Percentiles rank a stretch among this genome's conserved stretches.
Conservation (phyloP, 2,797 vertebrate genomes). For the Spinibarbus caldwelli region DNA sequence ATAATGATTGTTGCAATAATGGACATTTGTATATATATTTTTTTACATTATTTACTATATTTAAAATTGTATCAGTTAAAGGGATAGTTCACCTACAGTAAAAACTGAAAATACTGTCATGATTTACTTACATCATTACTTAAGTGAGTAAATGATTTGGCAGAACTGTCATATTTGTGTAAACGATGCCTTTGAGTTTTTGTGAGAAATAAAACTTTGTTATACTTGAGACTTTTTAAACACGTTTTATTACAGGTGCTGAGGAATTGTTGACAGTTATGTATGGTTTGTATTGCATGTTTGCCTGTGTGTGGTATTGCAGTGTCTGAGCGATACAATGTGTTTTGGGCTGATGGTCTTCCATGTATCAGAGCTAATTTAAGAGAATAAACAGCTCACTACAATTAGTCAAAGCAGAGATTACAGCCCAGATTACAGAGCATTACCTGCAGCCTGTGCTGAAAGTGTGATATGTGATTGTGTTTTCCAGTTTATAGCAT, state of each 20-base stretch:
- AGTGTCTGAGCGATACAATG: neutral
- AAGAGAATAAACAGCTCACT: slow-evolving; percentile 28
- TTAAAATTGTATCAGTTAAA: neutral
- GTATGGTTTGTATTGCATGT: neutral
- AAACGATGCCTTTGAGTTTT: slow-evolving; percentile 5
- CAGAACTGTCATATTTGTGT: neutral
- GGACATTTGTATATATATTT: neutral
- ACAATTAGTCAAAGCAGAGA: slow-evolving; percentile 47
- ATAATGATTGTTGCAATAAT: neutral
- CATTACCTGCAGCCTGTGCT: slow-evolving; percentile 14
- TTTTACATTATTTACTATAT: slow-evolving; percentile 14
- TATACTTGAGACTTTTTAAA: neutral
- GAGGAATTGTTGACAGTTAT: neutral
- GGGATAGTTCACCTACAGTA: neutral
- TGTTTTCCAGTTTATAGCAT: neutral
- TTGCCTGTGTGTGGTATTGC: neutral
- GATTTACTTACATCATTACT: neutral
- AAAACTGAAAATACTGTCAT: neutral
- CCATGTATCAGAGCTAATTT: slow-evolving; percentile 14
- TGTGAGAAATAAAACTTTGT: slow-evolving; percentile 18
- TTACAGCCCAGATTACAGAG: slow-evolving; percentile 51
- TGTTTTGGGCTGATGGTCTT: neutral
- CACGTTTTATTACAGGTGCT: neutral
- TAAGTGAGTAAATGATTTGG: neutral
- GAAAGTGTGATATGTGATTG: neutral